Evolutionary conservation across 1,140 invertebrate species (phyloP), one percentile per base, ranked within the genome.

Genomic region (Harlomillsia oculata): DNA sequence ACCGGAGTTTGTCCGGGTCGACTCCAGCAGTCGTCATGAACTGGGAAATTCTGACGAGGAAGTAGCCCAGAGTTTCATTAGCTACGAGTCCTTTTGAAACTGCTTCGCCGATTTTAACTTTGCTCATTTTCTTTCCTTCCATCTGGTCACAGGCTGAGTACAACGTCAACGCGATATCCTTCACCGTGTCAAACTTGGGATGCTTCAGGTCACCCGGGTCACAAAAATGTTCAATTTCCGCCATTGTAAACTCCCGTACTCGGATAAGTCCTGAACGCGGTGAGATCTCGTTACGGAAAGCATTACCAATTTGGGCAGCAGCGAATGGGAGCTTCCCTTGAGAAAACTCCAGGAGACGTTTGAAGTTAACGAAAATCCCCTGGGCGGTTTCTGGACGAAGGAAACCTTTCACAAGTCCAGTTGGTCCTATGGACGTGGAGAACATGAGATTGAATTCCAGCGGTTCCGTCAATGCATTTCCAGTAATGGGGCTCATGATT

Each of bases 401-500:
- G 69, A 85, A 98, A 30, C 92, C 93, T 77, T 96, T 96, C 0
- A 95, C 75, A 23, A 88, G 71, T 2, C 96, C 96, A 57, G 92
- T 88, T 8, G 96, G 95, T 25, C 96, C 96, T 69, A 99, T 99
- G 69, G 88, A 86, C 0, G 94, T 98, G 29, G 81, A 84, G 74
- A 99, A 99, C 96, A 99, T 99, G 3, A 99, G 77, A 75, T 99
- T 99, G 71, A 99, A 99, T 67, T 97, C 91, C 56, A 97, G 85
- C 0, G 95, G 92, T 66, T 96, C 90, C 0, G 85, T 84, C 1
- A 99, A 72, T 53, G 96, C 87, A 76, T 98, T 99, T 16, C 87
- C 87, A 68, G 90, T 95, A 1, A 91, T 70, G 0, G 95, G 95
- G 3, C 93, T 94, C 68, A 94, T 96, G 75, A 99, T 97, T 36